A percentile compares a stretch with the other conserved stretches of the same genome.
Conservation (phyloP, 2,113 vertebrate genomes). For the Crotophaga sulcirostris region DNA sequence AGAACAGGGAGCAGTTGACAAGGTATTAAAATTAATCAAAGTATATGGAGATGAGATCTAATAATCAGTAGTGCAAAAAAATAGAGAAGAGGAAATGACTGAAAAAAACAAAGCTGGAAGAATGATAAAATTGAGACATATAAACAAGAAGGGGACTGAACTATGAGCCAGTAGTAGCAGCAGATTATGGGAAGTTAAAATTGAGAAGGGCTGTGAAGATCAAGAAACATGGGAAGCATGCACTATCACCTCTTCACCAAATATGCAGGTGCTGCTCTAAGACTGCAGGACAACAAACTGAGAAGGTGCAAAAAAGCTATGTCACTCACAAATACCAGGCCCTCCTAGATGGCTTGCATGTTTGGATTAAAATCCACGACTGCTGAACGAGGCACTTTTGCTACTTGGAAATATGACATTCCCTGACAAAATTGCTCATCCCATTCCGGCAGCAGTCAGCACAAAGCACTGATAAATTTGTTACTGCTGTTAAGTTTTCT, state of each 20-base stretch:
- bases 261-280: background rate
- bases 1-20: background rate
- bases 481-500: background rate
- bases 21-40: background rate
- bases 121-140: background rate
- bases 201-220: background rate
- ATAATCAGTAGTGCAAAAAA: background rate
- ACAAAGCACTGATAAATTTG: background rate
- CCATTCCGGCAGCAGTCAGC: fast-evolving
- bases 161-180: background rate
- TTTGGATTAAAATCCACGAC: background rate
- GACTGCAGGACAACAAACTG: background rate
- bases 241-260: background rate
- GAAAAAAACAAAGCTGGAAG: background rate
- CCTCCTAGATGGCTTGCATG: background rate
- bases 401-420: background rate
- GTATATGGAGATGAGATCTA: background rate
- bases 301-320: background rate
- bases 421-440: background rate
- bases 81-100: background rate
- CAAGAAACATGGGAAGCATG: background rate
- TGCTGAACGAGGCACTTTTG: background rate
- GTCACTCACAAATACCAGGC: background rate
- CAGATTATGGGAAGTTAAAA: background rate
- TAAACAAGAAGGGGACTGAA: background rate